Conservation (phyloP, 2,113 vertebrate species). For the Caracal caracal region DNA sequence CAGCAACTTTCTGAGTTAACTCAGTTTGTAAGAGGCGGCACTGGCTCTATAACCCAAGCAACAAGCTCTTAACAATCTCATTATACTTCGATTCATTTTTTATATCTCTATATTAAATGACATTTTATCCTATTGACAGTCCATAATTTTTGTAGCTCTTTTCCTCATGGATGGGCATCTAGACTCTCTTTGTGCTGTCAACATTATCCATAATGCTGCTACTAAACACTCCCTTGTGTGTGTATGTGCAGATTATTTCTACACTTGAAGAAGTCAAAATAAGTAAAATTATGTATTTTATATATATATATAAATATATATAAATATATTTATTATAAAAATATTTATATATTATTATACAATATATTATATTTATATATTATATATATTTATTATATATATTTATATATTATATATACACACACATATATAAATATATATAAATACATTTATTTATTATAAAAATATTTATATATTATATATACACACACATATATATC, state of each 20-base stretch:
- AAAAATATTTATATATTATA: too few relatives aligned
- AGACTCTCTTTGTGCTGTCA: not conserved
- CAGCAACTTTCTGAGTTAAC: not conserved
- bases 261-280: not conserved
- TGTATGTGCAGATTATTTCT: not conserved
- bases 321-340: too few relatives aligned
- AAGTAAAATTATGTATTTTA: not conserved
- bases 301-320: too few relatives aligned
- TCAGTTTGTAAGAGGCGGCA: not conserved
- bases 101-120: not conserved
- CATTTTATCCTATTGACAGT: not conserved
- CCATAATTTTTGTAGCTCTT: not conserved
- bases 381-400: not conserved
- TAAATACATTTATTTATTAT: too few relatives aligned
- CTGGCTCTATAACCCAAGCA: not conserved
- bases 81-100: not conserved
- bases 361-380: not conserved
- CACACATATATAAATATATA: too few relatives aligned
- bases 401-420: too few relatives aligned
- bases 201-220: not conserved
- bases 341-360: not conserved
- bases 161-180: not conserved
- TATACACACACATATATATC: fast-evolving
- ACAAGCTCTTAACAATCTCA: not conserved
- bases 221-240: not conserved